Conservation (phyloP, 2,113 vertebrate species). For the Brachionichthys hirsutus region DNA sequence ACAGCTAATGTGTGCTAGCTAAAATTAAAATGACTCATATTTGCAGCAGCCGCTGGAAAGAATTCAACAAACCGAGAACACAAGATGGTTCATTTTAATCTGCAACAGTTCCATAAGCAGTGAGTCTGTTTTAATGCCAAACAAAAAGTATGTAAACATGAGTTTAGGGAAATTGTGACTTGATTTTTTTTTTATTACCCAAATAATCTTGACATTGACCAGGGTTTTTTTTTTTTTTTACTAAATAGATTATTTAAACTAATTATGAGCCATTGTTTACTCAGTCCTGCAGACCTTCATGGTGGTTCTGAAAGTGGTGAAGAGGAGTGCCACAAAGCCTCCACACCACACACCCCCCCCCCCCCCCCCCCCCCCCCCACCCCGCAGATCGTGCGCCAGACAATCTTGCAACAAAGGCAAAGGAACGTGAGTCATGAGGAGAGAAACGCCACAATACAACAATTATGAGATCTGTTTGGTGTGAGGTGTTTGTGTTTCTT, state of each 20-base stretch:
- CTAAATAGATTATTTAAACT: background rate
- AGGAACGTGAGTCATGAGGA: background rate
- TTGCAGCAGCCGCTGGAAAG: too few species aligned
- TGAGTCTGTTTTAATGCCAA: too few species aligned
- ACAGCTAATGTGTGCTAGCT: too few species aligned
- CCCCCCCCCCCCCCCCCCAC: background rate
- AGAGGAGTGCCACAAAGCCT: conserved; percentile 5
- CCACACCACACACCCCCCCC: background rate
- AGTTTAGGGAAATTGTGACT: too few species aligned
- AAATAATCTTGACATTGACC: background rate
- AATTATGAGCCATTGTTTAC: background rate
- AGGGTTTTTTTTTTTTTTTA: background rate
- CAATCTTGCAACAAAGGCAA: conserved; percentile 23
- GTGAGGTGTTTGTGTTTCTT: conserved; percentile 21
- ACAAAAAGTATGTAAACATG: too few species aligned
- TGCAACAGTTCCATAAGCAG: too few species aligned
- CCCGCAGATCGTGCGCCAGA: conserved; percentile 37
- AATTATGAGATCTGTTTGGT: conserved; percentile 12
- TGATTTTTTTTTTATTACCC: too few species aligned
- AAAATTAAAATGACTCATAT: too few species aligned
- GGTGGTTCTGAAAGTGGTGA: conserved; percentile 5
- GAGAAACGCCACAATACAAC: conserved; percentile 10
- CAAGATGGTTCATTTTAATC: background rate
- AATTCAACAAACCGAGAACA: too few species aligned
- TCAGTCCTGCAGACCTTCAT: conserved; percentile 9